Evolutionary conservation across 2,888 invertebrate species (phyloP), one percentile per base, ranked within the genome.

Genomic region (Drosophila falleni): DNA sequence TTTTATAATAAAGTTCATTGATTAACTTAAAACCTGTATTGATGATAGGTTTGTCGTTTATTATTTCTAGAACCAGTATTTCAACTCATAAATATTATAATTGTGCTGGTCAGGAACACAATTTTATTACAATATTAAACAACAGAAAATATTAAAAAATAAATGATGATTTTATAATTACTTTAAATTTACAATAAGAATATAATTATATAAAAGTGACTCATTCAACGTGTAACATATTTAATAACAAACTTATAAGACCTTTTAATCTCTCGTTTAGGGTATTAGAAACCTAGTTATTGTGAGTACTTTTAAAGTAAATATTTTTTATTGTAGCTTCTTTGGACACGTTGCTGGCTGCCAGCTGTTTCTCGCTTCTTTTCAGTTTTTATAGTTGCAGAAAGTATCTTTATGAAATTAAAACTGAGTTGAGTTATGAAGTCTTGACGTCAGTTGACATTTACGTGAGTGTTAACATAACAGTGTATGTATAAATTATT

Each of bases 271-370:
- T 5, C 11, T 13, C 6, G 2, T 11, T 39, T 54, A 41, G 15
- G n/a, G 42, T 31, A 59, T 39, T 35, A 41, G 46, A 60, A 41
- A 66, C 11, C 58, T 59, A 59, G 49, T 42, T 50, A 59, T 60
- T 42, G 33, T 42, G n/a, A 39, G 53, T 49, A 51, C 37, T 51
- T 51, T 19, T 42, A 50, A 62, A 46, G 35, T 37, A 55, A 44
- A 56, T 54, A 31, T 49, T 60, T 74, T 73, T 53, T 53, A 37
- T 65, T 59, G 69, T 54, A 51, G 35, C 60, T 64, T 60, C 23
- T 16, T 69, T 44, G n/a, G 31, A 44, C 68, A 46, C 41, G 49
- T 63, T 65, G 51, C 26, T 31, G 11, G 15, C 39, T 54, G 56
- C 11, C 49, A 55, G 37, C 37, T 44, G 60, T 60, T 39, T 13